Conservation (phyloP, 2,797 vertebrate genomes). For the Urophycis tenuis region DNA sequence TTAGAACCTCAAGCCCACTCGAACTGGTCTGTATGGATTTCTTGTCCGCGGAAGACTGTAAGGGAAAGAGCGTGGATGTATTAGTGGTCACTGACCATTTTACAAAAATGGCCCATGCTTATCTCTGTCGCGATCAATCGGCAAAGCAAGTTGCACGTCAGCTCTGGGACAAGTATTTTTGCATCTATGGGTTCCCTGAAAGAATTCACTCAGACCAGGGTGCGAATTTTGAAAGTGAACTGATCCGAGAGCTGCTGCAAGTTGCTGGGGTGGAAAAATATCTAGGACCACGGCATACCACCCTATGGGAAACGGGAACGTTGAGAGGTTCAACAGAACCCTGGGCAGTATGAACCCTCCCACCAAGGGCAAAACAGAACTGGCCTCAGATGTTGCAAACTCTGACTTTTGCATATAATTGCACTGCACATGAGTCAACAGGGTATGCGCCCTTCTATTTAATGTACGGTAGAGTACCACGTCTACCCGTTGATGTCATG, state of each 20-base stretch:
- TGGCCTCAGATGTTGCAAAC: too few species aligned
- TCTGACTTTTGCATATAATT: not conserved
- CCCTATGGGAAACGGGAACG: not conserved
- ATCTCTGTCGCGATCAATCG: conserved; percentile 19
- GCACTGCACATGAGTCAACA: not conserved
- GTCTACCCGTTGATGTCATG: not conserved
- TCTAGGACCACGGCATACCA: not conserved
- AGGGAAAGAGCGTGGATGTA: conserved; percentile 15
- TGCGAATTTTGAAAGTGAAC: too few species aligned
- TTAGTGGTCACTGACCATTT: conserved; percentile 29
- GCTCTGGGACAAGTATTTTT: conserved; percentile 9
- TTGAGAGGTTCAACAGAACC: not conserved
- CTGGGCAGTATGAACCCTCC: not conserved
- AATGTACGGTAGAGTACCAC: not conserved
- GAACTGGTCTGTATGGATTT: conserved; percentile 31
- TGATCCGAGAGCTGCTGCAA: not conserved
- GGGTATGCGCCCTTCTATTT: not conserved
- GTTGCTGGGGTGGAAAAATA: not conserved
- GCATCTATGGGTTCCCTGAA: not conserved
- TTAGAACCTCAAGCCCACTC: conserved; percentile 17
- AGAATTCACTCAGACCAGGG: not conserved
- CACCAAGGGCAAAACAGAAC: not conserved
- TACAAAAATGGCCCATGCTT: conserved; percentile 15
- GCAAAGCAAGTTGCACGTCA: conserved; percentile 19
- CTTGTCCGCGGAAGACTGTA: conserved; percentile 21